Percentiles rank a stretch among this genome's conserved stretches.
phyloP scores from a whole-genome alignment of 2,888 invertebrate species.

The Lucinisca nassula region DNA sequence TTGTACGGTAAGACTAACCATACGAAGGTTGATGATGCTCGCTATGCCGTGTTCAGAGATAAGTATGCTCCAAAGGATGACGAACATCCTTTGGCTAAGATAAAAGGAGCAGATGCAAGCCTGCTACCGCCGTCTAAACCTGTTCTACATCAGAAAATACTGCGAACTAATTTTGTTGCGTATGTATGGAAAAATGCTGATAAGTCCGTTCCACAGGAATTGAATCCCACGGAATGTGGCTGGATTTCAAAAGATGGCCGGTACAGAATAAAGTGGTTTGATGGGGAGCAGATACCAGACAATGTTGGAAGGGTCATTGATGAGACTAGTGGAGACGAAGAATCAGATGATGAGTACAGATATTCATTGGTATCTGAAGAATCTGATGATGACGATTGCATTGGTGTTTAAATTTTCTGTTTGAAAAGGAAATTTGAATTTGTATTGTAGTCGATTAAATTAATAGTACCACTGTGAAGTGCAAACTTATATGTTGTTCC shows the following conservation, averaged over 20 bases:
- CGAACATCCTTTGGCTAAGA: not conserved
- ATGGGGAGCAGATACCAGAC: not conserved
- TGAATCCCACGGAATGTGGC: not conserved
- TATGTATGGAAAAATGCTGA: conserved; percentile 12
- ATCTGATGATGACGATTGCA: not conserved
- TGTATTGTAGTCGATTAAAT: too few relatives aligned
- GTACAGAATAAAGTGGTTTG: conserved; percentile 14
- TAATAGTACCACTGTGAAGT: too few relatives aligned
- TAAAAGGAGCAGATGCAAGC: not conserved
- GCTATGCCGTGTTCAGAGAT: not conserved
- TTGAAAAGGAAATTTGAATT: too few relatives aligned
- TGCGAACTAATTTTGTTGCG: not conserved
- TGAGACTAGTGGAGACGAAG: not conserved
- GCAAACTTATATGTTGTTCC: too few relatives aligned
- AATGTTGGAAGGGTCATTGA: not conserved
- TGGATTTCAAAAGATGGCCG: not conserved
- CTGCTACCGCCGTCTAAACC: conserved; percentile 14
- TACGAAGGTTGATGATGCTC: not conserved
- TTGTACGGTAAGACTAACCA: not conserved
- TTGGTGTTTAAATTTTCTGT: too few relatives aligned
- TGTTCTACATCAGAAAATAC: not conserved
- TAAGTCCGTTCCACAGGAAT: not conserved
- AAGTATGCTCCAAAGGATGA: not conserved
- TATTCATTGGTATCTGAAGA: not conserved
- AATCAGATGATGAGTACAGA: not conserved